Percentiles rank a stretch among this genome's conserved stretches.
Evolutionary conservation across 1,140 invertebrate genomes (phyloP).

Genomic region (Drosophila nebulosa): DNA sequence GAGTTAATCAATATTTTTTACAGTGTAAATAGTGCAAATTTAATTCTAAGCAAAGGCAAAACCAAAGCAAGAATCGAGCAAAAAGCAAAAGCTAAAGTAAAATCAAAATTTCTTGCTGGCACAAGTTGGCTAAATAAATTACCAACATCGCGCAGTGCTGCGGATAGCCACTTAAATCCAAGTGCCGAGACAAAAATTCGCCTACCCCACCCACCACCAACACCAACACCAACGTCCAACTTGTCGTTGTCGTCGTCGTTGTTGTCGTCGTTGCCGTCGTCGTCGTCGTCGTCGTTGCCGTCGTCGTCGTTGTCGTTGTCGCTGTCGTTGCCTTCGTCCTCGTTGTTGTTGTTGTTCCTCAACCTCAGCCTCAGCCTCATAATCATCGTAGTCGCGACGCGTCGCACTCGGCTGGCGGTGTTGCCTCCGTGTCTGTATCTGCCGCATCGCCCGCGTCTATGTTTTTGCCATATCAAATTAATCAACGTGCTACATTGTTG

Average conservation of each 20-base stretch:
- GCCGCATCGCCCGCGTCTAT: constrained; percentile 61
- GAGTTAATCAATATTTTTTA: constrained; percentile 44
- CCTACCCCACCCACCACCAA: neutral
- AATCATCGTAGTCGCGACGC: constrained; percentile 50
- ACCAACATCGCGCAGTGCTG: constrained; percentile 54
- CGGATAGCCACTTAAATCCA: constrained; percentile 56
- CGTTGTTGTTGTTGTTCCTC: neutral
- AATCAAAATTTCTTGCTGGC: constrained; percentile 42
- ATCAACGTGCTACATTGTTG: constrained; percentile 79
- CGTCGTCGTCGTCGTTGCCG: neutral
- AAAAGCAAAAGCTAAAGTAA: constrained; percentile 9
- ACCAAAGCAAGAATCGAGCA: neutral
- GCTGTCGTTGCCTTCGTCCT: neutral
- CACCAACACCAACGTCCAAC: neutral
- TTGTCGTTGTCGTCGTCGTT: neutral
- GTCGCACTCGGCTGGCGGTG: constrained; percentile 46
- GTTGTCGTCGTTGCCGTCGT: constrained; percentile 3
- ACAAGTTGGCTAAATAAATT: constrained; percentile 76
- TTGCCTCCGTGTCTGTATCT: constrained; percentile 14
- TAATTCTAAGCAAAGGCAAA: constrained; percentile 61
- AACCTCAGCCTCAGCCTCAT: neutral
- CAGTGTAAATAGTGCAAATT: constrained; percentile 80
- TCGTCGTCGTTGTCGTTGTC: constrained; percentile 6
- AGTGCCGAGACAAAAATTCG: constrained; percentile 49
- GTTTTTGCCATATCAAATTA: constrained; percentile 77